Evolutionary conservation across 2,888 invertebrate genomes (phyloP).

Genomic region (Galerucella pusilla): DNA sequence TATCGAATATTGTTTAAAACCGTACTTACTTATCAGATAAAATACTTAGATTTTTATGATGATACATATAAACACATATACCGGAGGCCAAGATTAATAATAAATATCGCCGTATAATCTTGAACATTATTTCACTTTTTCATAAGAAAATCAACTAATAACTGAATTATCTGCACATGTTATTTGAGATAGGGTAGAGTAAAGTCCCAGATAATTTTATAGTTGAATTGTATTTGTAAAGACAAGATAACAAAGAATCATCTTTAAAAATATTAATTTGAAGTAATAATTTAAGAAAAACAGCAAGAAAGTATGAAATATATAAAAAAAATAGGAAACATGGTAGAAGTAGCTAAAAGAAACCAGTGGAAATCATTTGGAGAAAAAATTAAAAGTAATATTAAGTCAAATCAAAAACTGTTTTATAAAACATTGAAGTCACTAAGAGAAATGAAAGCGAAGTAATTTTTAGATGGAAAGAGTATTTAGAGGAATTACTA

Average conservation of each 20-base stretch:
- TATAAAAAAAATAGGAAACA: too few species aligned
- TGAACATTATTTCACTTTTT: background rate
- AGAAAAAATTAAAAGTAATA: too few species aligned
- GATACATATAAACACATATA: background rate
- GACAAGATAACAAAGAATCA: background rate
- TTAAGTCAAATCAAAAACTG: too few species aligned
- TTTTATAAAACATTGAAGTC: too few species aligned
- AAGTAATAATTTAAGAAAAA: too few species aligned
- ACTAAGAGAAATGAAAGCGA: too few species aligned
- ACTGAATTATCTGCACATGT: background rate
- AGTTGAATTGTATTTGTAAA: background rate
- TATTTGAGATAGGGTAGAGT: background rate
- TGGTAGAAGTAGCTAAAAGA: too few species aligned
- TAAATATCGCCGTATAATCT: background rate
- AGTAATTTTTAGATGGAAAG: too few species aligned
- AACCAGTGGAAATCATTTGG: too few species aligned
- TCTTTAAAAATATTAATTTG: background rate
- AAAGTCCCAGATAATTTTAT: background rate
- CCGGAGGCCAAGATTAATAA: background rate
- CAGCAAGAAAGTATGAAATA: too few species aligned
- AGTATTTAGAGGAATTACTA: too few species aligned
- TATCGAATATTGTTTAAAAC: background rate
- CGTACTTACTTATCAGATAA: background rate
- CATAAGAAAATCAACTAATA: background rate
- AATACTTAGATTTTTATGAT: background rate